Conservation (phyloP, 2,797 vertebrate species). For the Phrynocephalus forsythii region DNA sequence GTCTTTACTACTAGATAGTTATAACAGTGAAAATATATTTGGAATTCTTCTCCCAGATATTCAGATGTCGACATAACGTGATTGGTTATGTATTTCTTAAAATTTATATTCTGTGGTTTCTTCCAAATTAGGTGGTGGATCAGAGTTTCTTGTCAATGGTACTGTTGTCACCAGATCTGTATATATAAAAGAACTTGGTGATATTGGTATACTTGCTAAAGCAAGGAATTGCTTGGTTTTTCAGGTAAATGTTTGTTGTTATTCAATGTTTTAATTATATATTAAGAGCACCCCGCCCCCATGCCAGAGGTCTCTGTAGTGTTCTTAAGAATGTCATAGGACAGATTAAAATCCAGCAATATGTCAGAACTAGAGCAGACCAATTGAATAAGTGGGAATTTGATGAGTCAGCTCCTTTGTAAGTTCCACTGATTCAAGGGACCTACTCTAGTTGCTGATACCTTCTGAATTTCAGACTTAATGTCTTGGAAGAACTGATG, state of each 20-base stretch:
- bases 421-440: too few species aligned
- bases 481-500: neutral
- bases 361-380: too few species aligned
- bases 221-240: constrained; percentile 92
- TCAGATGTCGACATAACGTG: neutral
- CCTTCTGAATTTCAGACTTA: too few species aligned
- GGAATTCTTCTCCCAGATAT: neutral
- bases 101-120: neutral
- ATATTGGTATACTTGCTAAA: constrained; percentile 89
- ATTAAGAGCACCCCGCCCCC: neutral
- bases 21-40: neutral
- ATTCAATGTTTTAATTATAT: neutral
- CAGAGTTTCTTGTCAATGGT: constrained; percentile 85
- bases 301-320: neutral
- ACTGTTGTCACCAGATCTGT: constrained; percentile 73
- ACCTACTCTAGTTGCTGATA: too few species aligned
- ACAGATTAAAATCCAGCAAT: too few species aligned
- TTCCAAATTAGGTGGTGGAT: constrained; percentile 80
- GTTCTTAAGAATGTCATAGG: too few species aligned
- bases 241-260: constrained; percentile 82
- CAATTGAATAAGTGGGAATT: too few species aligned
- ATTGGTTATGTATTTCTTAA: neutral
- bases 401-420: too few species aligned
- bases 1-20: neutral
- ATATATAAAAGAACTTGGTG: constrained; percentile 85